phyloP scores from a whole-genome alignment of 2,113 vertebrate species.

The Scytalopus superciliaris region DNA sequence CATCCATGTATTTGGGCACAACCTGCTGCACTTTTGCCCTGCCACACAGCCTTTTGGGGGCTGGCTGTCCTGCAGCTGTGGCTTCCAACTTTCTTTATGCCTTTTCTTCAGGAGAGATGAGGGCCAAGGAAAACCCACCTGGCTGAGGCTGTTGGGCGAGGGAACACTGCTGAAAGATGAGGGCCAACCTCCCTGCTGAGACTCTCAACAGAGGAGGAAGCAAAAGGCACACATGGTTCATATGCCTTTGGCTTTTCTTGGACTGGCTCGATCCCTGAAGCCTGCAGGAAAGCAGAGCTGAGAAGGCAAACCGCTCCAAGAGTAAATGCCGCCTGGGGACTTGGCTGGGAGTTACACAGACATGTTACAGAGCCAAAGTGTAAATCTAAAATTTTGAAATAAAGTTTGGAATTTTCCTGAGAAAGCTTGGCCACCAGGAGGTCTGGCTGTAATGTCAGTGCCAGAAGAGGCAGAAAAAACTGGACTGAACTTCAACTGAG shows the following conservation, averaged over 20 bases:
- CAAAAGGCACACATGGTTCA: constrained; percentile 8
- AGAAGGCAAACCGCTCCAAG: constrained; percentile 30
- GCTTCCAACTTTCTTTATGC: background rate
- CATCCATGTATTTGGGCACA: background rate
- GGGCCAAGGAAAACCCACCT: constrained; percentile 34
- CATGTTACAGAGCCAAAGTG: constrained; percentile 14
- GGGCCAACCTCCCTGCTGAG: constrained; percentile 9
- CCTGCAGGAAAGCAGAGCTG: constrained; percentile 35
- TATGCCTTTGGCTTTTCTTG: constrained; percentile 51
- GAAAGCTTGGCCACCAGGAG: constrained; percentile 5
- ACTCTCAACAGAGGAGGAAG: constrained; percentile 10
- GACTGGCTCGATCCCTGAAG: constrained; percentile 27
- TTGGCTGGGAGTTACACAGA: constrained; percentile 36
- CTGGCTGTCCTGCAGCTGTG: background rate
- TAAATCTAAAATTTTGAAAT: constrained; percentile 62
- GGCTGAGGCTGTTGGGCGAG: background rate
- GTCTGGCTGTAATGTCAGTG: constrained; percentile 15
- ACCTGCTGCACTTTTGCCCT: background rate
- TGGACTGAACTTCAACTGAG: constrained; percentile 22
- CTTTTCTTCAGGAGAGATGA: background rate
- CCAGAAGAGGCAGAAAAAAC: constrained; percentile 32
- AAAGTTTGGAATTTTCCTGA: constrained; percentile 56
- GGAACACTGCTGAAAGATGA: background rate
- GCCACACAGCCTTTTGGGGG: background rate
- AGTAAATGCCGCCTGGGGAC: constrained; percentile 49